Evolutionary conservation across 2,797 vertebrate genomes (phyloP).

Genomic region (Pangasius djambal): DNA sequence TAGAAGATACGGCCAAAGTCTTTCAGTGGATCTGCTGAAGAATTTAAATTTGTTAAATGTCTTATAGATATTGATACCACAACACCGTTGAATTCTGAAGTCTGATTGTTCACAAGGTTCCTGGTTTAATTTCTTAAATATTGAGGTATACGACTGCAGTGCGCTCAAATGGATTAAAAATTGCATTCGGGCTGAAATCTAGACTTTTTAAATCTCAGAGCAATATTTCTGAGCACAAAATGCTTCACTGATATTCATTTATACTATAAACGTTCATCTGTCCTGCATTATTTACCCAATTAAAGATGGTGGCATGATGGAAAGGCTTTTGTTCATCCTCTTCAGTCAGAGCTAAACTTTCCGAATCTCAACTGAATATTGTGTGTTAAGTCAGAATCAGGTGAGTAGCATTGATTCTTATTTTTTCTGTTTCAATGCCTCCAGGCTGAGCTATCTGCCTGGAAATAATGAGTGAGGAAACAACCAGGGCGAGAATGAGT

Average conservation of each 20-base stretch:
- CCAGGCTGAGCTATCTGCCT: not conserved
- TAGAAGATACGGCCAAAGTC: not conserved
- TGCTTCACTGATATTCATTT: not conserved
- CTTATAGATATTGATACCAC: not conserved
- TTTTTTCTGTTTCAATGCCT: not conserved
- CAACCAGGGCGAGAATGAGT: not conserved
- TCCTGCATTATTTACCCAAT: not conserved
- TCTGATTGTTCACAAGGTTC: not conserved
- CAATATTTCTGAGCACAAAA: not conserved
- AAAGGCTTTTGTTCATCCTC: not conserved
- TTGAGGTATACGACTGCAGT: not conserved
- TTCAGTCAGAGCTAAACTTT: not conserved
- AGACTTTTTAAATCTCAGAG: not conserved
- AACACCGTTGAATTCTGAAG: not conserved
- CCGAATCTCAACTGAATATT: not conserved
- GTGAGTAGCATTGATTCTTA: not conserved
- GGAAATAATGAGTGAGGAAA: not conserved
- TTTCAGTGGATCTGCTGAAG: not conserved
- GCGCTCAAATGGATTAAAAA: no score
- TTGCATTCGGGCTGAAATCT: no score
- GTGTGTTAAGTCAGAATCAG: not conserved
- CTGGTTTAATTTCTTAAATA: not conserved
- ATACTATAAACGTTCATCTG: not conserved
- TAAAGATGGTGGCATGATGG: not conserved
- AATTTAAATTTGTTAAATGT: not conserved